Percentiles rank a stretch among this genome's conserved stretches.
Evolutionary conservation across 2,113 vertebrate genomes (phyloP).

Genomic region (Rhinolophus ferrumequinum): DNA sequence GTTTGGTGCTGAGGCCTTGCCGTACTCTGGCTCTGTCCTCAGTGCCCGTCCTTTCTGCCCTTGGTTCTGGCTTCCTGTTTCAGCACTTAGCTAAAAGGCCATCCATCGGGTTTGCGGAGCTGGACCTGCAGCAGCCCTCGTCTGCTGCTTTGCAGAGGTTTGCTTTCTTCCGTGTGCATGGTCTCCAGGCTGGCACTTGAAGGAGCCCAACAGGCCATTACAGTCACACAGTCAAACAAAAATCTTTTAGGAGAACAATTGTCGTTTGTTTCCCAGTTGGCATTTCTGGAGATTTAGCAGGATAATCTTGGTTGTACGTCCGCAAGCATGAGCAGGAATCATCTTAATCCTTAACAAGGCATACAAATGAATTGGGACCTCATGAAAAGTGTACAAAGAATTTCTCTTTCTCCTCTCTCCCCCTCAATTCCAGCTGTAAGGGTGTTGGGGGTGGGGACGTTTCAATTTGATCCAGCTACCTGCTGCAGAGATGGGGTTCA

Average conservation of each 20-base stretch:
- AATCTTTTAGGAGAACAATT: conserved; percentile 70
- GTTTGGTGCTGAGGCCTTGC: not conserved
- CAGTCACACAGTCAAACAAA: conserved; percentile 44
- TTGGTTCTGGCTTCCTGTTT: not conserved
- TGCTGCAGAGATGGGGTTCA: not conserved
- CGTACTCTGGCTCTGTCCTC: not conserved
- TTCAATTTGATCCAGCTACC: conserved; percentile 18
- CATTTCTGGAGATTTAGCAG: conserved; percentile 70
- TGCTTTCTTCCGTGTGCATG: conserved; percentile 15
- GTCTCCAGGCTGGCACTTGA: conserved; percentile 23
- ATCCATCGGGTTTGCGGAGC: not conserved
- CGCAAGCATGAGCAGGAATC: conserved; percentile 67
- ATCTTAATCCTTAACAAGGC: conserved; percentile 74
- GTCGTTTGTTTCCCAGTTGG: conserved; percentile 72
- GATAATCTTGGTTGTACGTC: conserved; percentile 80
- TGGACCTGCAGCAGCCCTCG: not conserved
- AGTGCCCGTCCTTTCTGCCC: not conserved
- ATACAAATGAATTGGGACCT: conserved; percentile 46
- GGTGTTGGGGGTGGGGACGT: not conserved
- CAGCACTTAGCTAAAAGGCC: not conserved
- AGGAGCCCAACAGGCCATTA: conserved; percentile 25
- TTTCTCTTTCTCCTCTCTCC: conserved; percentile 47
- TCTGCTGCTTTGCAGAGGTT: not conserved
- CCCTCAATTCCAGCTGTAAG: not conserved
- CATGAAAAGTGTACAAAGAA: conserved; percentile 51